These are phyloP conservation scores for Rhincodon typus DNA, from an alignment of 2,797 vertebrate species.

Conservation along the genomic window DNA sequence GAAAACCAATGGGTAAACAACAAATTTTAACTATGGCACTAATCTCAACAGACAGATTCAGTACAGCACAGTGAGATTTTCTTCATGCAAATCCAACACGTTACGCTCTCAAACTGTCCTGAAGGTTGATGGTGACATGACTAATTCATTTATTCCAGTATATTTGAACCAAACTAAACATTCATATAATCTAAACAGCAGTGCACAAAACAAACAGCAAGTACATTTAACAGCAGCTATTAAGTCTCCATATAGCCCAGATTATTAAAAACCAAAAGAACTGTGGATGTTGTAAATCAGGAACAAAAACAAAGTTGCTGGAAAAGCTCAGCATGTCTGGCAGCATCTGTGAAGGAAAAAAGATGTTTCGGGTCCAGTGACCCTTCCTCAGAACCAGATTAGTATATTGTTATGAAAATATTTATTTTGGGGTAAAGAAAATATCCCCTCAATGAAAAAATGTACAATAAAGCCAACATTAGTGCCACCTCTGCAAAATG, in stretches of 20 bases:
- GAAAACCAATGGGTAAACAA: background rate
- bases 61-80: background rate
- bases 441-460: background rate
- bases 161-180: background rate
- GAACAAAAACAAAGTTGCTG: no score
- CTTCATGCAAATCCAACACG: background rate
- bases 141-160: background rate
- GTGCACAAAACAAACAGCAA: background rate
- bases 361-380: no score
- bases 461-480: background rate
- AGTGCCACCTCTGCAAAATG: background rate
- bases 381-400: background rate
- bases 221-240: background rate
- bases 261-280: no score
- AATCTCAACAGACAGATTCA: background rate
- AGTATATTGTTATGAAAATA: background rate
- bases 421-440: constrained; percentile 8
- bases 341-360: no score
- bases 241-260: background rate
- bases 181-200: background rate
- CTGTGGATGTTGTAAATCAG: no score
- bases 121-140: background rate
- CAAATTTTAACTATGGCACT: background rate
- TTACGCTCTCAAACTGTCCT: background rate
- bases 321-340: no score